Percentiles rank a stretch among this genome's conserved stretches.
These are phyloP conservation scores for Balaenoptera acutorostrata DNA, from an alignment of 2,113 vertebrate genomes.

Conservation along the genomic window DNA sequence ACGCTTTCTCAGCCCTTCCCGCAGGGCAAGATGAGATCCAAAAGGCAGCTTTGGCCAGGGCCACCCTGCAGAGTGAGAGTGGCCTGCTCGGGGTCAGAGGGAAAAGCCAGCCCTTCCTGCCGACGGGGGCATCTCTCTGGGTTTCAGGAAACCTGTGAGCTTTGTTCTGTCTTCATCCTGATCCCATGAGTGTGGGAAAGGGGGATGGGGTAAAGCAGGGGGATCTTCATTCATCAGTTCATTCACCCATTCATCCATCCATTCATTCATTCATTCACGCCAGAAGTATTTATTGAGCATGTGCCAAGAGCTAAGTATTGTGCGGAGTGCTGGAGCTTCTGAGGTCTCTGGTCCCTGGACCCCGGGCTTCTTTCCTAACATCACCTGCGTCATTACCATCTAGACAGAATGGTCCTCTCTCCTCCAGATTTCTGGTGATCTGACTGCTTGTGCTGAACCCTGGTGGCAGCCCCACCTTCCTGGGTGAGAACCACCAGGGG, in stretches of 20 bases:
- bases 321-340: accelerated
- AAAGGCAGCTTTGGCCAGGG: not conserved
- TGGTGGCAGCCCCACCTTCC: not conserved
- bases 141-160: not conserved
- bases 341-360: not conserved
- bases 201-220: not conserved
- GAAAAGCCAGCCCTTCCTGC: not conserved
- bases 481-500: accelerated
- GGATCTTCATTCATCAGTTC: not conserved
- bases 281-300: accelerated
- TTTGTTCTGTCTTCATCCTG: not conserved
- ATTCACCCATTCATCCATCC: not conserved
- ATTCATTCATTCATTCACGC: not conserved
- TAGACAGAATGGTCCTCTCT: not conserved
- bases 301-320: not conserved
- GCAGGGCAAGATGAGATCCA: not conserved
- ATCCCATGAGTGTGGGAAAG: not conserved
- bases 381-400: not conserved
- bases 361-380: not conserved
- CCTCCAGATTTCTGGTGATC: not conserved
- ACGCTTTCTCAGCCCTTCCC: not conserved
- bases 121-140: not conserved
- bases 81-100: not conserved
- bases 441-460: not conserved
- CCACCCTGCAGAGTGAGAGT: not conserved